A percentile compares a stretch with the other conserved stretches of the same genome.
Conservation (phyloP, 2,113 vertebrate genomes). For the Dicerorhinus sumatrensis region DNA sequence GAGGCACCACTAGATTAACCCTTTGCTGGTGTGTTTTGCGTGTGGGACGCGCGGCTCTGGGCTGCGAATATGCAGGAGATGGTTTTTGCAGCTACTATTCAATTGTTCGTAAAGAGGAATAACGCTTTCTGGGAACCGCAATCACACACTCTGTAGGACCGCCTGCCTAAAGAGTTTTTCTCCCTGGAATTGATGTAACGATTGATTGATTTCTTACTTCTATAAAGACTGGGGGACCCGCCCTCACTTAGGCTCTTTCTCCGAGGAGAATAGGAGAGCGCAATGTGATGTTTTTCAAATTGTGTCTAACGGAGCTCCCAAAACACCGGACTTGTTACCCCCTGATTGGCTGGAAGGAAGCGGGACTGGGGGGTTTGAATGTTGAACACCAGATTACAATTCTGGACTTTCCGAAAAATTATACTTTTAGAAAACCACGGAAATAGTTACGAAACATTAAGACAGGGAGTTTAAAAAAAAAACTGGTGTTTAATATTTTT, state of each 20-base stretch:
- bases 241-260: constrained; percentile 52
- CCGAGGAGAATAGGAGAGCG: not conserved
- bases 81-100: constrained; percentile 30
- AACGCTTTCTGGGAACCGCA: constrained; percentile 16
- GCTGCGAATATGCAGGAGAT: not conserved
- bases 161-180: not conserved
- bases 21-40: constrained; percentile 57
- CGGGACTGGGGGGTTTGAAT: constrained; percentile 71
- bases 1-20: constrained; percentile 77
- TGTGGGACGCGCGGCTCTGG: constrained; percentile 41
- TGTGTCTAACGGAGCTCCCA: constrained; percentile 66
- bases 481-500: constrained; percentile 24
- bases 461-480: not conserved
- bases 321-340: constrained; percentile 64
- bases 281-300: constrained; percentile 71
- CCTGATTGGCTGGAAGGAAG: constrained; percentile 77
- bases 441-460: constrained; percentile 52
- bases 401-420: constrained; percentile 65
- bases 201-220: constrained; percentile 33
- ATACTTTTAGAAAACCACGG: constrained; percentile 43
- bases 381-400: constrained; percentile 73
- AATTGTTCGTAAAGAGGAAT: constrained; percentile 63
- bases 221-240: constrained; percentile 7
- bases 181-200: not conserved
- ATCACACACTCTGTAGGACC: not conserved